Percentiles rank a stretch among this genome's conserved stretches.
Evolutionary conservation across 2,888 invertebrate genomes (phyloP).

Genomic region (Eudemis profundana): DNA sequence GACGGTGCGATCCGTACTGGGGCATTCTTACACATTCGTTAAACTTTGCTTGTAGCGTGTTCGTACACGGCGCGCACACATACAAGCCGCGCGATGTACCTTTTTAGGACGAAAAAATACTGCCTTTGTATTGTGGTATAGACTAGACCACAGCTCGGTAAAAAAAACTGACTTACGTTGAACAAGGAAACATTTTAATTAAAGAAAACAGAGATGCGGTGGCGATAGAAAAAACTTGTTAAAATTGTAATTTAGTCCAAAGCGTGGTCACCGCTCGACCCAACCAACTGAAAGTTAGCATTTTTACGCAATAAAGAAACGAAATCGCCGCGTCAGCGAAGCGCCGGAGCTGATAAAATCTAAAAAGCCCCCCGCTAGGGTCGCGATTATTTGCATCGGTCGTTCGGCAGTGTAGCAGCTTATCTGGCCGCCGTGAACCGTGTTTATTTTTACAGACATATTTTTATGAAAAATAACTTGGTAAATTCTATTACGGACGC

Average conservation of each 20-base stretch:
- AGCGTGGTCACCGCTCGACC: conserved; percentile 50
- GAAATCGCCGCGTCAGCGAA: conserved; percentile 74
- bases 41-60: no score
- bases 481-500: neutral
- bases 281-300: conserved; percentile 67
- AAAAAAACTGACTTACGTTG: no score
- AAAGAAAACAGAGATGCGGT: no score
- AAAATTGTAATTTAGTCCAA: neutral
- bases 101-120: no score
- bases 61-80: no score
- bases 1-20: no score
- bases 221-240: neutral
- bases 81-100: no score
- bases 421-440: conserved; percentile 65
- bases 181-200: no score
- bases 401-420: conserved; percentile 54
- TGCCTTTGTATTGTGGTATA: no score
- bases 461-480: conserved; percentile 10
- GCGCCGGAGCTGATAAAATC: conserved; percentile 59
- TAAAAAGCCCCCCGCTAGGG: conserved; percentile 30
- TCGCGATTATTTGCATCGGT: conserved; percentile 53
- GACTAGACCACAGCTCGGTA: no score
- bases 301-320: conserved; percentile 82
- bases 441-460: conserved; percentile 54
- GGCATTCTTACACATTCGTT: no score